Evolutionary conservation across 2,113 vertebrate species (phyloP).

Genomic region (Phrynosoma blainvillii): DNA sequence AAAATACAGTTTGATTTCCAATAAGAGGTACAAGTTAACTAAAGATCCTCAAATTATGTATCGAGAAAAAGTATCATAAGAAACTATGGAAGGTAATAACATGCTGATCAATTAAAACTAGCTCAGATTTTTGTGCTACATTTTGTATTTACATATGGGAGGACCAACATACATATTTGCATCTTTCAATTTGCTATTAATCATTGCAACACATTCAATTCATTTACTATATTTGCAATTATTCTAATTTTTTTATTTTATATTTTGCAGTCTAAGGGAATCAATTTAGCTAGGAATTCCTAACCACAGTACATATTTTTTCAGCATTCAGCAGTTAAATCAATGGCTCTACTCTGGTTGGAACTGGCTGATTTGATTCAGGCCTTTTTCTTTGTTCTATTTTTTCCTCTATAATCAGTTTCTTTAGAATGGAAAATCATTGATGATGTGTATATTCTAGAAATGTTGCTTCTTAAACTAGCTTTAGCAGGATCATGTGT

Average conservation of each 20-base stretch:
- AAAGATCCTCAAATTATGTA: not conserved
- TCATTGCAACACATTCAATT: no score
- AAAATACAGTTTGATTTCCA: not conserved
- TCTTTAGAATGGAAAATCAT: not conserved
- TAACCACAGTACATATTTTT: no score
- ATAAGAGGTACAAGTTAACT: not conserved
- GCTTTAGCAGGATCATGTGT: not conserved
- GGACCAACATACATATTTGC: not conserved
- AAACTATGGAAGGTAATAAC: not conserved
- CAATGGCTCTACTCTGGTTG: no score
- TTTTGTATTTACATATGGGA: not conserved
- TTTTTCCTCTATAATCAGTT: not conserved
- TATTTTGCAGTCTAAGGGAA: no score
- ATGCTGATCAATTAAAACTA: not conserved
- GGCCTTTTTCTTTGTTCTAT: not conserved
- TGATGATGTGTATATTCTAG: not conserved
- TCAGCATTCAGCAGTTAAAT: no score
- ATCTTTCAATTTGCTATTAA: not conserved
- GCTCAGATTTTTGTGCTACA: not conserved
- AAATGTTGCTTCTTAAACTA: not conserved
- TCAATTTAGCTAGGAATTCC: no score
- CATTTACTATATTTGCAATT: no score
- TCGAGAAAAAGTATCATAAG: not conserved
- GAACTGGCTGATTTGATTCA: no score
- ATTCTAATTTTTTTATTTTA: no score